Conservation (phyloP, 2,888 invertebrate species). For the Napeogenes sylphis region DNA sequence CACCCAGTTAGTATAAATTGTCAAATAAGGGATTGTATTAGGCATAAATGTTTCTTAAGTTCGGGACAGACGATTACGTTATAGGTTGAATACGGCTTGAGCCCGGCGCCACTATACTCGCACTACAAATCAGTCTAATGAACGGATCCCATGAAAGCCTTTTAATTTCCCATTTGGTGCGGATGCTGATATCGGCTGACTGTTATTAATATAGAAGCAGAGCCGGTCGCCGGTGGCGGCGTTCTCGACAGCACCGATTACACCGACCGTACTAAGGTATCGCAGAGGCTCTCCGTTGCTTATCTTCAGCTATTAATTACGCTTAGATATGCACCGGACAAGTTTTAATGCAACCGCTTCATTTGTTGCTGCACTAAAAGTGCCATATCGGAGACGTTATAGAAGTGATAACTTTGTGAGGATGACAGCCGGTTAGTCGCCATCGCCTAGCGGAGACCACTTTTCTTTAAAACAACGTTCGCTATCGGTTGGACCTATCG, state of each 20-base stretch:
- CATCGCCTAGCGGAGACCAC: constrained; percentile 23
- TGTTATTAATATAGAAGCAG: constrained; percentile 69
- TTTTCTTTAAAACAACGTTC: constrained; percentile 19
- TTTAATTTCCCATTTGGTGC: constrained; percentile 75
- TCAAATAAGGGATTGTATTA: constrained; percentile 42
- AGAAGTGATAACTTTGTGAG: constrained; percentile 65
- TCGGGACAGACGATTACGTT: constrained; percentile 60
- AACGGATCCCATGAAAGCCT: constrained; percentile 72
- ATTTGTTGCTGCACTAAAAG: constrained; percentile 68
- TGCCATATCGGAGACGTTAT: constrained; percentile 69
- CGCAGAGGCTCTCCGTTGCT: constrained; percentile 61
- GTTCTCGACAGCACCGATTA: constrained; percentile 66
- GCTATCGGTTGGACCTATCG: constrained; percentile 30
- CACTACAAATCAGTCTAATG: constrained; percentile 72
- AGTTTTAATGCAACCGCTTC: constrained; percentile 77
- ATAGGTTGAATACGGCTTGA: constrained; percentile 65
- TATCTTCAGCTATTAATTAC: constrained; percentile 76
- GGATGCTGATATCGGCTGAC: constrained; percentile 69
- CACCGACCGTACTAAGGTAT: constrained; percentile 54
- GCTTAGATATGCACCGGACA: constrained; percentile 70
- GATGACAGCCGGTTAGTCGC: constrained; percentile 47
- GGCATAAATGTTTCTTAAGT: constrained; percentile 58
- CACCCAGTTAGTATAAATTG: constrained; percentile 36
- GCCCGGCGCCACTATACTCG: constrained; percentile 61
- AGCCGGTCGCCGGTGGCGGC: constrained; percentile 59